A percentile compares a stretch with the other conserved stretches of the same genome.
Evolutionary conservation across 2,797 vertebrate species (phyloP).

Genomic region (Poeciliopsis infans): DNA sequence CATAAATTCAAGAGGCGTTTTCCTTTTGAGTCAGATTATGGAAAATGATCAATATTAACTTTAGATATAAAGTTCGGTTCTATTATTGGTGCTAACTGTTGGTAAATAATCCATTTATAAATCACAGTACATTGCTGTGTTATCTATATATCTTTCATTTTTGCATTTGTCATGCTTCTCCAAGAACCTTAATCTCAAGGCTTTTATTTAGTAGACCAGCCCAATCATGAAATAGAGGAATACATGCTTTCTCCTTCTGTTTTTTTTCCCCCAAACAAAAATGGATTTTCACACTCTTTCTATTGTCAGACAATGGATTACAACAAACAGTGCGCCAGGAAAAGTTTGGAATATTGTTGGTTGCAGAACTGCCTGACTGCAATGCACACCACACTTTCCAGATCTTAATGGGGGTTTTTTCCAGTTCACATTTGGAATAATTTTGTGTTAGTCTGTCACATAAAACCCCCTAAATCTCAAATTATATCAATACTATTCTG

Average conservation of each 20-base stretch:
- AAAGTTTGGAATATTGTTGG: neutral
- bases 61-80: neutral
- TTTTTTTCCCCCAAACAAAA: neutral
- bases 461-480: neutral
- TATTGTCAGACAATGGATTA: neutral
- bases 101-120: neutral
- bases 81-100: neutral
- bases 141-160: neutral
- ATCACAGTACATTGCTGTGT: neutral
- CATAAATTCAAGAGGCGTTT: neutral
- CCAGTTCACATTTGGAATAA: neutral
- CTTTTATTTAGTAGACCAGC: neutral
- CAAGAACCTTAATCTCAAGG: neutral
- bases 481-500: neutral
- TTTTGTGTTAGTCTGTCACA: neutral
- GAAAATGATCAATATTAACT: neutral
- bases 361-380: neutral
- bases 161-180: neutral
- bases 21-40: neutral
- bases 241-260: neutral
- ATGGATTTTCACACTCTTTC: neutral
- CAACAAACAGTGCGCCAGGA: neutral
- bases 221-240: neutral
- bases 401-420: accelerated
- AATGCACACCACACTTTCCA: neutral